Evolutionary conservation across 2,888 invertebrate species (phyloP), one percentile per base, ranked within the genome.

Genomic region (Plebejus anna): DNA sequence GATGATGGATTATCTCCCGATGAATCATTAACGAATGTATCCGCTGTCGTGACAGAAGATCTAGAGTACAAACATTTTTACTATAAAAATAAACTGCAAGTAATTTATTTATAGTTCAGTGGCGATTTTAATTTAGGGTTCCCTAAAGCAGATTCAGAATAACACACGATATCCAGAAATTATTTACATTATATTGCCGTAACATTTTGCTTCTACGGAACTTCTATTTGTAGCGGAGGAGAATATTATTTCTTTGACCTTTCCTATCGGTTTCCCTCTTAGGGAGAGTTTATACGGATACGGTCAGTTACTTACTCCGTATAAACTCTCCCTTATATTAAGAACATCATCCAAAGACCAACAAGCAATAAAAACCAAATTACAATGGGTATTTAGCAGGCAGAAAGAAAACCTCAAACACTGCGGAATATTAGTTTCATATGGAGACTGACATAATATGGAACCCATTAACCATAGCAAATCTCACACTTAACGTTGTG

Each of bases 1-100:
- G 66, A 66, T 66, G 66, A 66, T 36, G 32, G 32, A 66, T 66
- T 66, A 66, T 5, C 28, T 32, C 66, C 32, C 28, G 66, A 66
- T 66, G 66, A 36, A 13, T 66, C 32, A 66, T 6, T 66, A 66
- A 66, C 66, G 66, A 66, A 32, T 32, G 32, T 13, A 66, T 66
- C 66, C 66, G 66, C 16, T 36, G 66, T 36, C 66, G 32, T 16
- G 66, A 36, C 66, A 66, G 66, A 66, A 36, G 32, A 13, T 32
- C 32, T 16, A 55, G 55, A 55, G 32, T 32, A 11, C 16, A 66
- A 11, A 32, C 11, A 61, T 61, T 32, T 36, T 66, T 66, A 32
- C 66, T 32, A 32, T 66, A 66, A 66, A 66, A 66, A 66, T 4
- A 13, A 66, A 66, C 32, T 11, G 32, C 32, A 66, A 13, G 66